Evolutionary conservation across 2,797 vertebrate species (phyloP), one percentile per base, ranked within the genome.

Genomic region (Diglossa cyanea): DNA sequence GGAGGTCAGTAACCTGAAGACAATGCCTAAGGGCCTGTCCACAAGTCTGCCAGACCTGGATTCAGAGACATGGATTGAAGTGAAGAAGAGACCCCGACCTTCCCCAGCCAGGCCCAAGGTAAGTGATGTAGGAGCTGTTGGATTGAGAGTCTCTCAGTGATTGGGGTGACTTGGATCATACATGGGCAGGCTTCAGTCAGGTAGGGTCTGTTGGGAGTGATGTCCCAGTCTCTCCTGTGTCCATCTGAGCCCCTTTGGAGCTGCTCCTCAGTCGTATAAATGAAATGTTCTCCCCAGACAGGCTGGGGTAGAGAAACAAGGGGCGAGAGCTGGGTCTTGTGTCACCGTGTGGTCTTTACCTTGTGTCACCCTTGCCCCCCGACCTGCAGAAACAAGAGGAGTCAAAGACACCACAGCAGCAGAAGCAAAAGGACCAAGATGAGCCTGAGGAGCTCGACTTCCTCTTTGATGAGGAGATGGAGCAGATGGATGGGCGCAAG

Each of bases 391-490:
- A 98, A 91, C 82, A 96, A 19, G 98, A 99, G 78, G 98, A 98
- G 33, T 96, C 96, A 35, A 98, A 98, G 78, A 95, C 96, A 18
- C 95, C 89, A 0, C 96, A 79, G 78, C 80, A 88, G 45, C 90
- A 97, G 24, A 88, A 97, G 89, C 47, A 98, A 26, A 98, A 98
- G 45, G 99, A 99, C 89, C 98, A 97, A 94, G 99, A 99, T 6
- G 99, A 99, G 20, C 99, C 99, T 0, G 99, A 99, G 95, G 99
- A 99, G 91, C 97, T 99, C 17, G 99, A 99, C 97, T 99, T 99
- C 97, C 98, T 99, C 93, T 99, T 99, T 2, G 99, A 99, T 1
- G 99, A 99, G 97, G 99, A 99, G 97, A 99, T 99, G 99, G 99
- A 98, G 93, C 99, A 99, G 98, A 99, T 99, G 91, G 99, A 99